Evolutionary conservation across 2,113 vertebrate species (phyloP), one percentile per base, ranked within the genome.

Genomic region (Motacilla tschutschensis): DNA sequence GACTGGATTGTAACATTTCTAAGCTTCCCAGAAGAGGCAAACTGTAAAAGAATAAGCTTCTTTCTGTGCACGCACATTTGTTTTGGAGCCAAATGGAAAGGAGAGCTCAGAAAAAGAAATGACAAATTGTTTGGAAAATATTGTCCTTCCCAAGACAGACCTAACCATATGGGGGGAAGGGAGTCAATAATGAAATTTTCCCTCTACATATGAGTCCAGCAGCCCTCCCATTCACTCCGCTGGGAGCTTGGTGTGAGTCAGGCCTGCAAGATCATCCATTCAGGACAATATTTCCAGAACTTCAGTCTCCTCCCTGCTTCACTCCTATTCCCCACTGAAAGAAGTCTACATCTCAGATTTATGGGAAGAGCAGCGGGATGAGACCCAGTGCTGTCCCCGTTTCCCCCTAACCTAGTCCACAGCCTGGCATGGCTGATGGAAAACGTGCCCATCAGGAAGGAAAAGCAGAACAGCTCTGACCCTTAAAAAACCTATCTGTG

Each of bases 111-210:
- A 64, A 73, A 67, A 82, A 79, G 60, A 80, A 66, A 72, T 17
- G 87, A 80, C 72, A 94, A 80, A 89, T 87, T 93, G 77, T 90
- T 92, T 83, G 93, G 89, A 94, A 93, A 93, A 94, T 91, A 60
- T 33, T 80, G 87, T 92, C 77, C 70, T 87, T 93, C 93, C 79
- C 77, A 50, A 94, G 87, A 43, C 83, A 89, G 79, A 63, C 59
- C 55, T 46, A 79, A 94, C 58, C 50, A 22, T 94, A 28, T 7
- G 55, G 69, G 69, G 80, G 64, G 79, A 82, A 80, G 66, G 85
- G 85, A 93, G 73, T 85, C 79, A 75, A 80, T 87, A 74, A 73
- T 4, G 73, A 89, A 26, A 4, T 89, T 91, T 95, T 92, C 87
- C 73, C 73, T 90, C 84, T 25, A 19, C 28, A 16, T 64, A 55